Conservation (phyloP, 1,140 invertebrate genomes). For the Pseudomyrmex concolor region DNA sequence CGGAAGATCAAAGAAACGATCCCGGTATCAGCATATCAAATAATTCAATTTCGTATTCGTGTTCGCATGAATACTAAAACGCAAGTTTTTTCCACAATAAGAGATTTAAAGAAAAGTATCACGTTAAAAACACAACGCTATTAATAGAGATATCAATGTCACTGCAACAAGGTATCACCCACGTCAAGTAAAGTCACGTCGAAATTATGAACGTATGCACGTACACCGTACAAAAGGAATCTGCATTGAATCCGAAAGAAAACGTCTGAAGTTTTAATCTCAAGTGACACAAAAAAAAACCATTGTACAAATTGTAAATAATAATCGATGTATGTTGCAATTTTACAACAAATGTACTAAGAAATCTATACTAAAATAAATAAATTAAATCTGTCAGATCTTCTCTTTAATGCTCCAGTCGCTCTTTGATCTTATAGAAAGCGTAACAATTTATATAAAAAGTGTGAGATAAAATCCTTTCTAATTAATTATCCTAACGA, state of each 20-base stretch:
- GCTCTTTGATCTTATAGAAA: too few relatives aligned
- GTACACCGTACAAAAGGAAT: slow-evolving; percentile 8
- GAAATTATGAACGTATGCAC: slow-evolving; percentile 31
- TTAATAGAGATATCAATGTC: slow-evolving; percentile 33
- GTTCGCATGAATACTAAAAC: background rate
- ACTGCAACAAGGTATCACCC: background rate
- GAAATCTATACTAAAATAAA: too few relatives aligned
- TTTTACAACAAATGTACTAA: too few relatives aligned
- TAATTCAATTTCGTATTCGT: background rate
- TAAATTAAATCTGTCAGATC: too few relatives aligned
- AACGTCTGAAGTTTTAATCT: too few relatives aligned
- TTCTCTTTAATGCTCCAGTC: too few relatives aligned
- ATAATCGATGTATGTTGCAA: too few relatives aligned
- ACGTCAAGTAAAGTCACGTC: slow-evolving; percentile 1
- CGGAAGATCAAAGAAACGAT: too few relatives aligned
- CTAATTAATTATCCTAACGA: background rate
- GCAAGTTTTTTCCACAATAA: background rate
- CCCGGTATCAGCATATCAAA: background rate
- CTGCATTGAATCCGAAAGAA: slow-evolving; percentile 16
- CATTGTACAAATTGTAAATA: too few relatives aligned
- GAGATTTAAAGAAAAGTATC: slow-evolving; percentile 6
- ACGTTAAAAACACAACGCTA: slow-evolving; percentile 16
- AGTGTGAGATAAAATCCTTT: too few relatives aligned
- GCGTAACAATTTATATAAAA: too few relatives aligned
- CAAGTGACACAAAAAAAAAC: too few relatives aligned